Percentiles rank a stretch among this genome's conserved stretches.
phyloP scores from a whole-genome alignment of 2,113 vertebrate species.

The Melanostigma gelatinosum region DNA sequence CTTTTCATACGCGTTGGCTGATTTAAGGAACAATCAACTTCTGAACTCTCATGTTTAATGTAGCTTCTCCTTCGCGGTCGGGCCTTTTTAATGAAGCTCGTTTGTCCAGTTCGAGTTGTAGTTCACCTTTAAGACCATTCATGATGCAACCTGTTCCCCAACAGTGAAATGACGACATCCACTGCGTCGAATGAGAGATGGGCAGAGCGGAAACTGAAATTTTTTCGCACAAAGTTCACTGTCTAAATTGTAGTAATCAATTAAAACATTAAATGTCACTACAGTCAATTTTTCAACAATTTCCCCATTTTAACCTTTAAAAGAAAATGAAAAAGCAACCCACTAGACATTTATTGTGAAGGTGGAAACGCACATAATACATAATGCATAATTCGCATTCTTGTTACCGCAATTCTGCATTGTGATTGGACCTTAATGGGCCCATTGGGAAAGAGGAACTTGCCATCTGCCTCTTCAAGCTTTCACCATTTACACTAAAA shows the following conservation, averaged over 20 bases:
- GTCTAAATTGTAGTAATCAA: not conserved
- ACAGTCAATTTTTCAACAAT: not conserved
- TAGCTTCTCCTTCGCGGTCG: not conserved
- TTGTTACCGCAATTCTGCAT: not conserved
- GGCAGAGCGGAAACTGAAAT: not conserved
- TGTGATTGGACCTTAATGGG: not conserved
- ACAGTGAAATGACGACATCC: constrained; percentile 4
- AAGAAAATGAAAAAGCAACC: not conserved
- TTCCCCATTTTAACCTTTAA: not conserved
- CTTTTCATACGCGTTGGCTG: not conserved
- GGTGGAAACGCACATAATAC: not conserved
- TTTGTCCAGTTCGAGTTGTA: not conserved
- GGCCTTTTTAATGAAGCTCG: constrained; percentile 5
- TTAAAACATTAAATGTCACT: not conserved
- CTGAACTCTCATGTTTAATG: constrained; percentile 16
- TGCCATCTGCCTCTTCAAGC: not conserved
- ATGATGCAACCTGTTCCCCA: constrained; percentile 5
- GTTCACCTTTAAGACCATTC: not conserved
- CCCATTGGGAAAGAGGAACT: not conserved
- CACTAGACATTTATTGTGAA: not conserved
- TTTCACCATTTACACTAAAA: not conserved
- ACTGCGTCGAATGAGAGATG: not conserved
- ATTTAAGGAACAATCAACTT: constrained; percentile 37
- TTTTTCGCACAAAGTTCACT: not conserved
- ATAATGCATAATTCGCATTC: not conserved